phyloP scores from a whole-genome alignment of 2,888 invertebrate species.

The Dysmachus trigonus region DNA sequence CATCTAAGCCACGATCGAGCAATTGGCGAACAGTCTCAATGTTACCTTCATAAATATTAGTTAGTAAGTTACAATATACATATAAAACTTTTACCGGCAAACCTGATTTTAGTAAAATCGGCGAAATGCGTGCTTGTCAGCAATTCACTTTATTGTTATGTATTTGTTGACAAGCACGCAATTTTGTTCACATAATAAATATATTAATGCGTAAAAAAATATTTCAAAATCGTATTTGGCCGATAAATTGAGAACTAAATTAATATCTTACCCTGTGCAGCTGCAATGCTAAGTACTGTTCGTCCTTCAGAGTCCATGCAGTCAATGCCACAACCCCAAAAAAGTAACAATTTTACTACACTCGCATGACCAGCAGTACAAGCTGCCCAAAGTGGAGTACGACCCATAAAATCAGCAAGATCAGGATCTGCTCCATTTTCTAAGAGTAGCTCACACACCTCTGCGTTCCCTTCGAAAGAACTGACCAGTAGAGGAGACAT shows the following conservation, averaged over 20 bases:
- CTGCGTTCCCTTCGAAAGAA: constrained; percentile 91
- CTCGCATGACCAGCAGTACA: constrained; percentile 91
- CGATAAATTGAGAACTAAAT: neutral
- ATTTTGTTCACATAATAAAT: neutral
- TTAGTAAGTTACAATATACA: neutral
- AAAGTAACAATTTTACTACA: constrained; percentile 84
- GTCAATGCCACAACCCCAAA: constrained; percentile 96
- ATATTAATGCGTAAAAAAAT: neutral
- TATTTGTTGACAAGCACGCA: neutral
- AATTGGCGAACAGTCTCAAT: constrained; percentile 89
- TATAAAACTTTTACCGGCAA: neutral
- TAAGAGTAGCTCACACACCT: constrained; percentile 88
- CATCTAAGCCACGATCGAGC: constrained; percentile 85
- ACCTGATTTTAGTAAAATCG: no score
- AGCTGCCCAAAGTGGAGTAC: constrained; percentile 91
- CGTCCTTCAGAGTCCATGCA: constrained; percentile 93
- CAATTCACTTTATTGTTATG: no score
- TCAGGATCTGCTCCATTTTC: constrained; percentile 95
- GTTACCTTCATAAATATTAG: constrained; percentile 66
- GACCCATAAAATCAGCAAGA: constrained; percentile 80
- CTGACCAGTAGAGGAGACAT: constrained; percentile 90
- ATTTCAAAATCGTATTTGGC: neutral
- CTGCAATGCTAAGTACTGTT: constrained; percentile 86
- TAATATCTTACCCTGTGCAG: constrained; percentile 75
- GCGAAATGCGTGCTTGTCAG: no score